A percentile compares a stretch with the other conserved stretches of the same genome.
These are phyloP conservation scores for Atethmia centrago DNA, from an alignment of 2,888 invertebrate genomes.

Conservation along the genomic window DNA sequence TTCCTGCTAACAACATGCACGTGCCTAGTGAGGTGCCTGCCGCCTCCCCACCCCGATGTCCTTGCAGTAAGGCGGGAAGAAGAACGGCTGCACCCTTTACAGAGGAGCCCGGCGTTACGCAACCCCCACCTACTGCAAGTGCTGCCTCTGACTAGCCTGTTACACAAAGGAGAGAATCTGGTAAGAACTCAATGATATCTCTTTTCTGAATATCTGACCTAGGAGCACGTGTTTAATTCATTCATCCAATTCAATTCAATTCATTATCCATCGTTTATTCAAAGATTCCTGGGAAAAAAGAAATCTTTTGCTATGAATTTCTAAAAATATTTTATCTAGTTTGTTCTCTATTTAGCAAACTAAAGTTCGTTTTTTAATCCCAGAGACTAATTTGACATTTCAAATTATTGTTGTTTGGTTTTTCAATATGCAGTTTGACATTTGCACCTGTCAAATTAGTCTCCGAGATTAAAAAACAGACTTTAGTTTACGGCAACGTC, in stretches of 20 bases:
- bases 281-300: no score
- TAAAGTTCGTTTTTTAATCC: no score
- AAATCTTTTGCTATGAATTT: neutral
- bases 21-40: constrained; percentile 74
- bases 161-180: constrained; percentile 91
- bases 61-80: constrained; percentile 90
- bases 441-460: no score
- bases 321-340: neutral
- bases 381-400: no score
- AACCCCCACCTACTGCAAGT: constrained; percentile 90
- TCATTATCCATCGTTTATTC: neutral
- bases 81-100: constrained; percentile 88
- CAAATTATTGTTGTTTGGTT: no score
- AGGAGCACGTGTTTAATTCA: no score
- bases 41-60: constrained; percentile 91
- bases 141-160: constrained; percentile 90
- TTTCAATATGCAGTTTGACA: no score
- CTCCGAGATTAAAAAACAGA: no score
- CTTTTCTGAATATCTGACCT: neutral
- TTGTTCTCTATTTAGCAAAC: constrained; percentile 20
- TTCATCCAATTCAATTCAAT: no score
- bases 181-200: constrained; percentile 76
- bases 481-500: neutral
- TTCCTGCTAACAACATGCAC: constrained; percentile 73
- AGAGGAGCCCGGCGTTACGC: constrained; percentile 91